Evolutionary conservation across 2,113 vertebrate species (phyloP).

Genomic region (Pongo abelii): DNA sequence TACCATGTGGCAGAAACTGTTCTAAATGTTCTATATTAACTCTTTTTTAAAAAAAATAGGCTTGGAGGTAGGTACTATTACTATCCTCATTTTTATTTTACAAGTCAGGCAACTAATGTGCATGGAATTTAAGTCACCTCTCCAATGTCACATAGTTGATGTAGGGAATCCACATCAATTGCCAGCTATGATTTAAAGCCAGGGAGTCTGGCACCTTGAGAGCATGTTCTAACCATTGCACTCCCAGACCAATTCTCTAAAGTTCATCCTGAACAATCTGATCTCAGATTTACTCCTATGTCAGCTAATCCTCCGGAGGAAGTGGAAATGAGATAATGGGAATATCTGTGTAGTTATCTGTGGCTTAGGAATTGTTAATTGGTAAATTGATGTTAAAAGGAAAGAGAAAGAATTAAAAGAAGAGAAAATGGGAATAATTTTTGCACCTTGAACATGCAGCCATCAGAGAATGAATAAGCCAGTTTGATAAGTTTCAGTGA

Average conservation of each 20-base stretch:
- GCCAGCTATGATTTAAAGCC: background rate
- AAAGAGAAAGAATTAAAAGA: background rate
- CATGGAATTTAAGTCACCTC: background rate
- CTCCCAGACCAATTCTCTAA: background rate
- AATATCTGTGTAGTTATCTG: background rate
- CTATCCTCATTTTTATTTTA: background rate
- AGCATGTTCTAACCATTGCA: background rate
- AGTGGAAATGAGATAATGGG: background rate
- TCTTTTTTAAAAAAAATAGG: background rate
- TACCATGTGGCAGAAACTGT: background rate
- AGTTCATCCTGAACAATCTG: background rate
- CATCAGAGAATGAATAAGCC: background rate
- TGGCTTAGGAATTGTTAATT: background rate
- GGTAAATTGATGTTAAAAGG: background rate
- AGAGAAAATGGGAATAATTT: background rate
- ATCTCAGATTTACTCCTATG: background rate
- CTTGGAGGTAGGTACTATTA: background rate
- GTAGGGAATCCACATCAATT: background rate
- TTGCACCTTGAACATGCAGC: background rate
- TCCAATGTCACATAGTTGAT: background rate
- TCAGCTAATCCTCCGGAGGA: background rate
- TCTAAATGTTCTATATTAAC: background rate
- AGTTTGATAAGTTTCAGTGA: background rate
- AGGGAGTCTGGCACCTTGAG: too few species aligned
- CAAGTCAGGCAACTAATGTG: background rate